Percentiles rank a stretch among this genome's conserved stretches.
Conservation (phyloP, 2,113 vertebrate species). For the Marcusenius ussheri region DNA sequence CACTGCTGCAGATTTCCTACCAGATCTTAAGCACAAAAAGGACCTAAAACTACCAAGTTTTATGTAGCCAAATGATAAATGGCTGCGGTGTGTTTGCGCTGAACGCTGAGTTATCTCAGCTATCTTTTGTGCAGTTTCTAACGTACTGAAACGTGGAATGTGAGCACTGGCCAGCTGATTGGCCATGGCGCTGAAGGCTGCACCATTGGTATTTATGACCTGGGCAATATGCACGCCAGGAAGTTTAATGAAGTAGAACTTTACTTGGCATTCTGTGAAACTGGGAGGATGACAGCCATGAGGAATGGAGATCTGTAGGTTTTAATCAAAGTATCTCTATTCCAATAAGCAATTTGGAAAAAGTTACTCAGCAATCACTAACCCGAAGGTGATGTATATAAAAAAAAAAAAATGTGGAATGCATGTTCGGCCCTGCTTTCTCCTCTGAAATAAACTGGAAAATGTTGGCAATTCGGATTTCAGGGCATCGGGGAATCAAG, state of each 20-base stretch:
- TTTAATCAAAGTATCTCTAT: slow-evolving; percentile 17
- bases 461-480: not conserved
- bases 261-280: slow-evolving; percentile 3
- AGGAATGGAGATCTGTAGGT: not conserved
- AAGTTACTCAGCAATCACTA: not conserved
- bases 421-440: not conserved
- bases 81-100: not conserved
- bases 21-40: not conserved
- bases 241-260: slow-evolving; percentile 17
- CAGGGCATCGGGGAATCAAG: not conserved
- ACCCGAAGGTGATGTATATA: not conserved
- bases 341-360: not conserved
- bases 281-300: not conserved
- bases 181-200: not conserved
- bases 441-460: not conserved
- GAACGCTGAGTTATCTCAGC: not conserved
- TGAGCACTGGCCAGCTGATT: not conserved
- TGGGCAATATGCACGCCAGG: not conserved
- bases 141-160: not conserved
- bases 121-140: not conserved
- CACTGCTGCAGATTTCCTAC: not conserved
- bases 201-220: slow-evolving; percentile 8
- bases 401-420: not conserved
- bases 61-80: not conserved
- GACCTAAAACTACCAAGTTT: not conserved